Conservation (phyloP, 2,888 invertebrate genomes). For the Caenorhabditis doughertyi region DNA sequence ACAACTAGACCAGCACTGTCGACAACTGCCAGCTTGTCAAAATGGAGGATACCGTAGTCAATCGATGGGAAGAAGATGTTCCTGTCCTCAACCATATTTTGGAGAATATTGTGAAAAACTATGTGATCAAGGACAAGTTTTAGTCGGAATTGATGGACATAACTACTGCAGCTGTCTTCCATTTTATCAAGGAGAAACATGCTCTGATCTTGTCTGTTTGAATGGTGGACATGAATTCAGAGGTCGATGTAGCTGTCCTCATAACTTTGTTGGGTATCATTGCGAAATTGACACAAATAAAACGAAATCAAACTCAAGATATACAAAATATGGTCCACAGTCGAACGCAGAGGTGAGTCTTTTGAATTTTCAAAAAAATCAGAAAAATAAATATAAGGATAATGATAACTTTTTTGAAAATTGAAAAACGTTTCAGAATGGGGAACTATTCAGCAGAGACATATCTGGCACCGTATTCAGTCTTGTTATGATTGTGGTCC, state of each 20-base stretch:
- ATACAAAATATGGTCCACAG: slow-evolving; percentile 73
- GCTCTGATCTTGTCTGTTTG: slow-evolving; percentile 80
- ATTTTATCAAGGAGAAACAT: slow-evolving; percentile 81
- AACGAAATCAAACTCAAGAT: slow-evolving; percentile 73
- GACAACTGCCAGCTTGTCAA: slow-evolving; percentile 77
- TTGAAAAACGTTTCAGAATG: slow-evolving; percentile 63
- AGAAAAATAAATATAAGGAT: too few relatives aligned
- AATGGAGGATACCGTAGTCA: slow-evolving; percentile 78
- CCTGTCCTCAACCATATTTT: slow-evolving; percentile 80
- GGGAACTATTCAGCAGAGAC: slow-evolving; percentile 80
- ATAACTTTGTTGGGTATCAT: slow-evolving; percentile 80
- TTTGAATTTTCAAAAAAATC: not conserved
- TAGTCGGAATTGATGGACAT: slow-evolving; percentile 75
- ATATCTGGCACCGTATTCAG: slow-evolving; percentile 81
- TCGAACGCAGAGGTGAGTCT: slow-evolving; percentile 33
- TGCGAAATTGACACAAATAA: slow-evolving; percentile 81
- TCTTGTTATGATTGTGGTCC: slow-evolving; percentile 80
- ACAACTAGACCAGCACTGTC: slow-evolving; percentile 75
- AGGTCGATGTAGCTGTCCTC: slow-evolving; percentile 78
- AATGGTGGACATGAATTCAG: slow-evolving; percentile 78
- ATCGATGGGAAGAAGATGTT: slow-evolving; percentile 68
- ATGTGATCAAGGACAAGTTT: slow-evolving; percentile 81
- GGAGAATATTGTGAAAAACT: slow-evolving; percentile 81
- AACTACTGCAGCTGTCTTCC: slow-evolving; percentile 81
- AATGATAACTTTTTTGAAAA: not conserved